Evolutionary conservation across 2,797 vertebrate species (phyloP).

Genomic region (Falco rusticolus): DNA sequence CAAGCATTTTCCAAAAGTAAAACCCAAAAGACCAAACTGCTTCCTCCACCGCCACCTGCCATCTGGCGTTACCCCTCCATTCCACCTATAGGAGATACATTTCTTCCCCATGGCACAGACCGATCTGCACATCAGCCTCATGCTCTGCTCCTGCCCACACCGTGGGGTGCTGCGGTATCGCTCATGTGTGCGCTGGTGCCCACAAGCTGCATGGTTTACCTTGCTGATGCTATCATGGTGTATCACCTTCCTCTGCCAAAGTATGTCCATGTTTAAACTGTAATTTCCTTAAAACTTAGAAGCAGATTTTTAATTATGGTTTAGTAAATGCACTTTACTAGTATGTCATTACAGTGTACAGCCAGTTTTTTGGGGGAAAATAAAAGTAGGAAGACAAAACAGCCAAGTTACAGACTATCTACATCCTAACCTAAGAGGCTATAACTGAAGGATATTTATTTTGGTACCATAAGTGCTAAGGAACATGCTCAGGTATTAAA

Average conservation of each 20-base stretch:
- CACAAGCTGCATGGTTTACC: background rate
- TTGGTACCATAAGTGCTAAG: background rate
- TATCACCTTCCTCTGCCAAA: background rate
- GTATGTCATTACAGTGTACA: background rate
- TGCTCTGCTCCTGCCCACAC: background rate
- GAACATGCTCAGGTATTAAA: background rate
- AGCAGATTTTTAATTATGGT: background rate
- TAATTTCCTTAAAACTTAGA: background rate
- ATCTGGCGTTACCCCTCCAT: background rate
- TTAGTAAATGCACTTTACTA: background rate
- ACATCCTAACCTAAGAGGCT: background rate
- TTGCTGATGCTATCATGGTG: accelerated
- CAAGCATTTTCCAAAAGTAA: background rate
- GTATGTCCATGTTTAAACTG: background rate
- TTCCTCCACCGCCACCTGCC: background rate
- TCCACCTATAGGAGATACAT: background rate
- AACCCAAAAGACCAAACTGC: background rate
- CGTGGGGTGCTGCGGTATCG: accelerated
- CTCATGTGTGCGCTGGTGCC: accelerated
- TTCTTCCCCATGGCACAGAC: background rate
- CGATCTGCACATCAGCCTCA: background rate
- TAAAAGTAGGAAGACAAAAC: background rate
- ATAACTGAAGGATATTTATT: background rate
- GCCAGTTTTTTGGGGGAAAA: background rate
- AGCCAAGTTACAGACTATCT: background rate